These are phyloP conservation scores for Phaethon lepturus DNA, from an alignment of 2,113 vertebrate genomes.

Conservation along the genomic window DNA sequence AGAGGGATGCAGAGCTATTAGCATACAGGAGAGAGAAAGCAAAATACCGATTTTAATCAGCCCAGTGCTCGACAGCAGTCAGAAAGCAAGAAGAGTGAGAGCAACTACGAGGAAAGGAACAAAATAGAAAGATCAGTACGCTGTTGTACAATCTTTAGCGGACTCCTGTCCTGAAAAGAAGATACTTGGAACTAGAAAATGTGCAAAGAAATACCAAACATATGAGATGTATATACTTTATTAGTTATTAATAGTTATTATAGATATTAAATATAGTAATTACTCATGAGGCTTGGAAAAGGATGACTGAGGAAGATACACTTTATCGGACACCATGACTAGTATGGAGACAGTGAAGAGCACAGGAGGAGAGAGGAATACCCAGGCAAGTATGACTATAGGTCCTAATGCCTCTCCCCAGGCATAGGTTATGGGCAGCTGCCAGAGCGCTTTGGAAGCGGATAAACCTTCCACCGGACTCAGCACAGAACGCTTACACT, in stretches of 20 bases:
- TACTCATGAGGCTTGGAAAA: background rate
- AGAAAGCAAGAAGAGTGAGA: background rate
- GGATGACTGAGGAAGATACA: background rate
- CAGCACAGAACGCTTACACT: background rate
- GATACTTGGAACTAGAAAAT: background rate
- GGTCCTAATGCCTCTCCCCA: background rate
- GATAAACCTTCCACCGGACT: background rate
- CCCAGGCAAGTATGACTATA: background rate
- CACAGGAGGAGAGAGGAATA: background rate
- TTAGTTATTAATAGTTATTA: too few species aligned
- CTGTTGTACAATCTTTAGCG: background rate
- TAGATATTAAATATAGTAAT: background rate
- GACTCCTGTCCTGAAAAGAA: background rate
- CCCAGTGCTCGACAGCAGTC: background rate
- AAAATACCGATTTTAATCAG: background rate
- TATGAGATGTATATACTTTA: background rate
- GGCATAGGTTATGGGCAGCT: background rate
- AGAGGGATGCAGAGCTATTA: background rate
- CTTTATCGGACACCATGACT: background rate
- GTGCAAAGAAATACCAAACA: background rate
- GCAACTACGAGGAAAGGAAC: background rate
- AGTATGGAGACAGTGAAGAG: background rate
- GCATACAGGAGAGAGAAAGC: background rate
- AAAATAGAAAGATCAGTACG: background rate
- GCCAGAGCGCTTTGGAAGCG: background rate